Evolutionary conservation across 1,140 invertebrate genomes (phyloP).

Genomic region (Rhyacophila brunnea): DNA sequence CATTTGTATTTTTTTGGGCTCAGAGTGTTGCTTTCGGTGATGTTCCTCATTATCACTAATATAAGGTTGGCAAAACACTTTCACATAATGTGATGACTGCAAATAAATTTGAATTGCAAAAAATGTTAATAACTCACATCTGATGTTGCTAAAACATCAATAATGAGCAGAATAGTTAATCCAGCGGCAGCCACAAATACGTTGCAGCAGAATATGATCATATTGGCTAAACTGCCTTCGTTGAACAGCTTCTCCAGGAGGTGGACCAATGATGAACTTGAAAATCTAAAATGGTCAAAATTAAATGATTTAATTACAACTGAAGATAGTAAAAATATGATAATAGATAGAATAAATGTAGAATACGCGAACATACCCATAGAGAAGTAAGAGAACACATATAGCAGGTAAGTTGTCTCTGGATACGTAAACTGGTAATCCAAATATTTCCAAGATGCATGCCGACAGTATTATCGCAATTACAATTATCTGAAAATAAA

Average conservation of each 20-base stretch:
- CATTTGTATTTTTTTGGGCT: too few relatives aligned
- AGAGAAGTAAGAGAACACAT: conserved; percentile 57
- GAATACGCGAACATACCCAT: conserved; percentile 50
- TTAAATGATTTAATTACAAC: too few relatives aligned
- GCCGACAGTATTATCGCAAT: conserved; percentile 57
- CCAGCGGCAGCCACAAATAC: conserved; percentile 60
- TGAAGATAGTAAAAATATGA: too few relatives aligned
- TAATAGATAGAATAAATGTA: too few relatives aligned
- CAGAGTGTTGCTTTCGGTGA: too few relatives aligned
- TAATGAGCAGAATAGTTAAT: conserved; percentile 59
- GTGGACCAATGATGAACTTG: conserved; percentile 55
- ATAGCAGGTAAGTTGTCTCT: conserved; percentile 62
- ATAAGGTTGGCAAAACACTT: too few relatives aligned
- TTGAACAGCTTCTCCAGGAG: conserved; percentile 61
- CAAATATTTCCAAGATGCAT: conserved; percentile 59
- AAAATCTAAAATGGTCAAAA: conserved; percentile 40
- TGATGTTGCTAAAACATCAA: conserved; percentile 63
- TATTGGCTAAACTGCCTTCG: conserved; percentile 64
- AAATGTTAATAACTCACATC: conserved; percentile 44
- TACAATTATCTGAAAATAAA: conserved; percentile 44
- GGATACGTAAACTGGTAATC: conserved; percentile 62
- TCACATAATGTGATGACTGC: too few relatives aligned
- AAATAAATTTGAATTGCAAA: too few relatives aligned
- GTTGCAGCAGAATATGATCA: conserved; percentile 64
- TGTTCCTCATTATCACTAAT: too few relatives aligned